Percentiles rank a stretch among this genome's conserved stretches.
Evolutionary conservation across 2,113 vertebrate species (phyloP).

Genomic region (Hymenochirus boettgeri): DNA sequence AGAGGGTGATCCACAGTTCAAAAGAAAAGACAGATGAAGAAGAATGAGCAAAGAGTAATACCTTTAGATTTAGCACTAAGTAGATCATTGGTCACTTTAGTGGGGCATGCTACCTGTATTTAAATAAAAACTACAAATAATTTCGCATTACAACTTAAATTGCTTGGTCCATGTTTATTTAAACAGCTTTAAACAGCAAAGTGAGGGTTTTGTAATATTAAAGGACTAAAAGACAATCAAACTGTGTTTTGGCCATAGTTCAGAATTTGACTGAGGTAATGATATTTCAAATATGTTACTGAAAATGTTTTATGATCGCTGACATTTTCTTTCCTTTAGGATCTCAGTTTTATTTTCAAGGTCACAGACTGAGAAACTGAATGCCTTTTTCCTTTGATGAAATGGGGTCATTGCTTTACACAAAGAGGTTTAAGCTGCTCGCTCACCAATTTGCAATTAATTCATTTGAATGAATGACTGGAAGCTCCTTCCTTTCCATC

Average conservation of each 20-base stretch:
- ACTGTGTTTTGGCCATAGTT: slow-evolving; percentile 7
- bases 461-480: slow-evolving; percentile 64
- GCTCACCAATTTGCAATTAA: slow-evolving; percentile 62
- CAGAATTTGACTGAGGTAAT: slow-evolving; percentile 53
- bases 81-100: no score
- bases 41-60: no score
- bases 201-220: no score
- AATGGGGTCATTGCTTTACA: slow-evolving; percentile 65
- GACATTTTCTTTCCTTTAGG: slow-evolving; percentile 63
- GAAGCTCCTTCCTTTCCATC: slow-evolving; percentile 54
- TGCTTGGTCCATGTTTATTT: no score
- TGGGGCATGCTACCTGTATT: no score
- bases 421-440: slow-evolving; percentile 64
- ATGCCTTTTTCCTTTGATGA: slow-evolving; percentile 62
- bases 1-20: no score
- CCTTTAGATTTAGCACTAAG: no score
- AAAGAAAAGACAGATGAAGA: no score
- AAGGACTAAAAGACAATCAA: no score
- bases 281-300: slow-evolving; percentile 44
- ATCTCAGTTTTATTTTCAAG: slow-evolving; percentile 64
- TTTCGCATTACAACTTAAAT: no score
- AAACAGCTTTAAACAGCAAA: no score
- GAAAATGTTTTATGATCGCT: slow-evolving; percentile 55
- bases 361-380: slow-evolving; percentile 59
- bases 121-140: no score